These are phyloP conservation scores for Heliornis fulica DNA, from an alignment of 2,113 vertebrate species.

Conservation along the genomic window DNA sequence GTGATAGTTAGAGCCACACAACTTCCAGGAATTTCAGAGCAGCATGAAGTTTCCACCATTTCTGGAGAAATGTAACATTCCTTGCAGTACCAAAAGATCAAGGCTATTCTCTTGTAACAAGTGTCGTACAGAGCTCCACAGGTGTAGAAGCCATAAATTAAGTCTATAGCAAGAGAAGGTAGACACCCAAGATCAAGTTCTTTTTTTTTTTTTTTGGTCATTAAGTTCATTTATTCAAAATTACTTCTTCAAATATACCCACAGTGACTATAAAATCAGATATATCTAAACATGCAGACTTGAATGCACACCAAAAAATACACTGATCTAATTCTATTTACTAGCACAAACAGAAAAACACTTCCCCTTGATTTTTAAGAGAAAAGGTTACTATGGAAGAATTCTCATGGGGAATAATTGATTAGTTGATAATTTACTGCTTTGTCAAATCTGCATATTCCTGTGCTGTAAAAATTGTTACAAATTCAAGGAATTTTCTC, in stretches of 20 bases:
- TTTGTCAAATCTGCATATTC: neutral
- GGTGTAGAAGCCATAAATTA: neutral
- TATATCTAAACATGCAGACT: neutral
- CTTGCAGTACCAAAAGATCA: neutral
- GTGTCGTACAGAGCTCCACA: neutral
- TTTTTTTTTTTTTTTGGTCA: neutral
- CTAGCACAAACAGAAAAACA: neutral
- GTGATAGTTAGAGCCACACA: neutral
- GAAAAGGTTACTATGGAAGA: neutral
- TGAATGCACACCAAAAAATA: neutral
- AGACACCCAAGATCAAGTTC: neutral
- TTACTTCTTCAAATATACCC: neutral
- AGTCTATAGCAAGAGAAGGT: neutral
- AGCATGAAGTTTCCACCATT: rapidly evolving
- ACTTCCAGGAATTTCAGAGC: neutral
- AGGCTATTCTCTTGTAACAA: neutral
- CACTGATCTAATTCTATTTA: neutral
- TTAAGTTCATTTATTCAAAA: neutral
- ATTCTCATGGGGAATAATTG: neutral
- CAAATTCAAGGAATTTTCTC: neutral
- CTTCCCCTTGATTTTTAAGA: neutral
- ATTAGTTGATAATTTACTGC: neutral
- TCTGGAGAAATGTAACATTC: neutral
- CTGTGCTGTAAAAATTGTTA: neutral
- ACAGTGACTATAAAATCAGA: neutral